Conservation (phyloP, 2,888 invertebrate genomes). For the Amphipyra tragopoginis region DNA sequence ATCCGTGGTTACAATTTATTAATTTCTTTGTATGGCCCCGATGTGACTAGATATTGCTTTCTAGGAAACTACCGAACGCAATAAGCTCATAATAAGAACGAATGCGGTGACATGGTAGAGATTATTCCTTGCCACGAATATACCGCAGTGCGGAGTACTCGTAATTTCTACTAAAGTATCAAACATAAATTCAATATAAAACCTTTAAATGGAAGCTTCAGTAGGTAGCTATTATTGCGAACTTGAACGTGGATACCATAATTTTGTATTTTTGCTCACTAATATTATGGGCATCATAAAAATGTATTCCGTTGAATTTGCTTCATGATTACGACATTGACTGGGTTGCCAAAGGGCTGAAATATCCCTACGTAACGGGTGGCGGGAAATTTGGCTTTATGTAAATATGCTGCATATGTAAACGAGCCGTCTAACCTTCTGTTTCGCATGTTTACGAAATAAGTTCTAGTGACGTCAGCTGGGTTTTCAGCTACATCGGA, state of each 20-base stretch:
- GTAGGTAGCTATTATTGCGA: constrained; percentile 67
- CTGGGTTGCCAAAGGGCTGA: constrained; percentile 29
- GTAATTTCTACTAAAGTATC: constrained; percentile 77
- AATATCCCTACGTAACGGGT: constrained; percentile 27
- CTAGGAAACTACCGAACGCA: constrained; percentile 59
- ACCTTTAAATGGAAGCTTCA: constrained; percentile 68
- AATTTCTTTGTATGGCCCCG: constrained; percentile 29
- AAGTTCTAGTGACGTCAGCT: constrained; percentile 52
- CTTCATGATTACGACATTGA: constrained; percentile 48
- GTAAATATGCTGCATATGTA: constrained; percentile 52
- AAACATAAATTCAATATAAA: constrained; percentile 76
- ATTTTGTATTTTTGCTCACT: constrained; percentile 61
- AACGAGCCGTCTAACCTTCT: constrained; percentile 45
- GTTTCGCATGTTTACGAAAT: constrained; percentile 56
- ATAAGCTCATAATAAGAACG: constrained; percentile 75
- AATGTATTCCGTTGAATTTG: constrained; percentile 49
- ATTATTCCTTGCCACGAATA: constrained; percentile 73
- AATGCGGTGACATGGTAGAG: constrained; percentile 78
- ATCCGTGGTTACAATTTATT: constrained; percentile 41
- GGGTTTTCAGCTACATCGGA: constrained; percentile 22
- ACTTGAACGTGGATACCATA: constrained; percentile 58
- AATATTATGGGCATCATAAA: constrained; percentile 58
- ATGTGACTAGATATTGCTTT: constrained; percentile 54
- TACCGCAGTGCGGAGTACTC: constrained; percentile 79
- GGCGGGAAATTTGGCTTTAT: constrained; percentile 46